Evolutionary conservation across 2,113 vertebrate species (phyloP), one percentile per base, ranked within the genome.

Genomic region (Psophia crepitans): DNA sequence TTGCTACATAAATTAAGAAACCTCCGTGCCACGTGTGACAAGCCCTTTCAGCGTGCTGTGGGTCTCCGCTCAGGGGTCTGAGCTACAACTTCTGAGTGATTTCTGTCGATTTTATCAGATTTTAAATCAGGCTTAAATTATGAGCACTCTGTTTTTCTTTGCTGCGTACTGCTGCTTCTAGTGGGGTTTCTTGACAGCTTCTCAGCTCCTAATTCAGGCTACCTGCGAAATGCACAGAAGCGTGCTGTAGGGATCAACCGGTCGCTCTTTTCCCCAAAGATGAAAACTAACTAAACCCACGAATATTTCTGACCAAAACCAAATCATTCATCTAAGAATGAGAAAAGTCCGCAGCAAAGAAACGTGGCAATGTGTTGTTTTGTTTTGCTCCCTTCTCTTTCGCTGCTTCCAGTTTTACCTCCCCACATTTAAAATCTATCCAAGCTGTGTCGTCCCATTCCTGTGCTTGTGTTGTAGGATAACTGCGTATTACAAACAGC

Each of bases 171-270:
- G 53, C 78, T 94, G 49, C 57, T 85, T 51, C 54, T 82, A 35
- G 37, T 32, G 23, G 20, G 33, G n/a, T 92, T 91, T 96, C 86
- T 26, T 85, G 81, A 54, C 74, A 79, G 70, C 41, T 73, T 89
- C 69, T 87, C 65, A 92, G 81, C 54, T 95, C 37, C 48, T 87
- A 81, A 46, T 81, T 84, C 94, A 75, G 49, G 60, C 46, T 93
- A 69, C 37, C 68, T 39, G 17, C 53, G 70, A 93, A 89, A 84
- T 0, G 14, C 51, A 71, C 30, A n/a, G 28, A 70, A 83, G 28
- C 3, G 22, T 37, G 33, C 43, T 71, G 27, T 10, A 32, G 24
- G 66, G 21, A 84, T 77, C 70, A 82, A 7, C 80, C 18, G 32
- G 14, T 69, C 1, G 5, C 17, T 64, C 56, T 53, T 89, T 74